Conservation (phyloP, 2,888 invertebrate species). For the Parthenolecanium corni region DNA sequence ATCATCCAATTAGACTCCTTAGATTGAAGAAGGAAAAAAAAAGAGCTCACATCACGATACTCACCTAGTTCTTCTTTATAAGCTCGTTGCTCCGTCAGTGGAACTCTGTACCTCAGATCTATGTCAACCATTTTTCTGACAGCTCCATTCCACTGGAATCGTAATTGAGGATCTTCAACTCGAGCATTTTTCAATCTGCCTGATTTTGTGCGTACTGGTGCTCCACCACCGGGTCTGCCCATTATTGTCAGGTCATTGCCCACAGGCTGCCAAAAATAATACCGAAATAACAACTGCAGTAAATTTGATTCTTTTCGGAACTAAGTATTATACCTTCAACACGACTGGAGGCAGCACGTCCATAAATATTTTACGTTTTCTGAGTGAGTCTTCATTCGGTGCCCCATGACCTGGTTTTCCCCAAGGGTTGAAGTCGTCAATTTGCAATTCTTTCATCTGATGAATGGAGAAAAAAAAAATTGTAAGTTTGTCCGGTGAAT, state of each 20-base stretch:
- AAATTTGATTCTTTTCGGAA: no score
- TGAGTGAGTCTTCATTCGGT: conserved; percentile 50
- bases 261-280: conserved; percentile 10
- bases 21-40: no score
- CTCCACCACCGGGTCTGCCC: conserved; percentile 64
- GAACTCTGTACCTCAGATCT: conserved; percentile 53
- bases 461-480: no score
- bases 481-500: no score
- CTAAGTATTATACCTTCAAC: conserved; percentile 26
- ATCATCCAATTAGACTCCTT: no score
- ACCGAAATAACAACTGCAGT: not conserved
- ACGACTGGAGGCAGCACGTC: conserved; percentile 29
- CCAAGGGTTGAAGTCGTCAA: conserved; percentile 66
- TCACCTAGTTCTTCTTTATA: conserved; percentile 53
- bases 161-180: conserved; percentile 51
- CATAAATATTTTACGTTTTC: conserved; percentile 38
- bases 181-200: conserved; percentile 39
- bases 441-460: conserved; percentile 28
- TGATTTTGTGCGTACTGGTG: conserved; percentile 43
- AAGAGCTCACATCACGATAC: not conserved
- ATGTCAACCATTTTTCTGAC: conserved; percentile 55
- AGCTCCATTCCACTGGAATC: conserved; percentile 49
- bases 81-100: conserved; percentile 44
- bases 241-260: conserved; percentile 30
- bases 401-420: conserved; percentile 64